Conservation (phyloP, 2,113 vertebrate genomes). For the Addax nasomaculatus region DNA sequence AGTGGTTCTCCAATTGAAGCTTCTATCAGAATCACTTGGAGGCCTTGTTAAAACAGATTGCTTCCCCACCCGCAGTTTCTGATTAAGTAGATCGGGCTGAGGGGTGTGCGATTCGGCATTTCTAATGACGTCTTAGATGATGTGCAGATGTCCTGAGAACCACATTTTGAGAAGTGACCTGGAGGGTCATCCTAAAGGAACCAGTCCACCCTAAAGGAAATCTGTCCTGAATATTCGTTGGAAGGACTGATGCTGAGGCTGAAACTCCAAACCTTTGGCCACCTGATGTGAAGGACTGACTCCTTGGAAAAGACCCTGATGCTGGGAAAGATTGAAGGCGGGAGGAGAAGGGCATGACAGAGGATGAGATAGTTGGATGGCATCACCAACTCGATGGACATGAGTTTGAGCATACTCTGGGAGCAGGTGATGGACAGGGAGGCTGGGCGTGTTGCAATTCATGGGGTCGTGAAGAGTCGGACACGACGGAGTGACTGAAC, state of each 20-base stretch:
- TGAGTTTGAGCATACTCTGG: not conserved
- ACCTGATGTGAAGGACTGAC: not conserved
- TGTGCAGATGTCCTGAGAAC: not conserved
- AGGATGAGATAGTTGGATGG: not conserved
- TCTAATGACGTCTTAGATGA: not conserved
- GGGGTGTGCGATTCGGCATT: not conserved
- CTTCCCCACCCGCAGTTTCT: not conserved
- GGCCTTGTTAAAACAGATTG: not conserved
- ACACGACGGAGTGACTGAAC: not conserved
- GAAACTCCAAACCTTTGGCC: not conserved
- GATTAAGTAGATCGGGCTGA: not conserved
- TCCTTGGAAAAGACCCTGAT: not conserved
- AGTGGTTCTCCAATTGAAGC: not conserved
- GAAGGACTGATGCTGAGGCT: not conserved
- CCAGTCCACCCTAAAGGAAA: not conserved
- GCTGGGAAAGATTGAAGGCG: not conserved
- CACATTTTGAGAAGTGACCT: not conserved
- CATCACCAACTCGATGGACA: not conserved
- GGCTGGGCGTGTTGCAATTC: not conserved
- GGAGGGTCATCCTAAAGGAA: not conserved
- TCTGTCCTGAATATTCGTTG: not conserved
- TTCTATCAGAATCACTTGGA: not conserved
- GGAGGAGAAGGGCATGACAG: not conserved
- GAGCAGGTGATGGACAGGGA: not conserved
- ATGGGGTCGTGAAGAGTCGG: fast-evolving